Evolutionary conservation across 2,113 vertebrate species (phyloP), one percentile per base, ranked within the genome.

Genomic region (Abramis brama): DNA sequence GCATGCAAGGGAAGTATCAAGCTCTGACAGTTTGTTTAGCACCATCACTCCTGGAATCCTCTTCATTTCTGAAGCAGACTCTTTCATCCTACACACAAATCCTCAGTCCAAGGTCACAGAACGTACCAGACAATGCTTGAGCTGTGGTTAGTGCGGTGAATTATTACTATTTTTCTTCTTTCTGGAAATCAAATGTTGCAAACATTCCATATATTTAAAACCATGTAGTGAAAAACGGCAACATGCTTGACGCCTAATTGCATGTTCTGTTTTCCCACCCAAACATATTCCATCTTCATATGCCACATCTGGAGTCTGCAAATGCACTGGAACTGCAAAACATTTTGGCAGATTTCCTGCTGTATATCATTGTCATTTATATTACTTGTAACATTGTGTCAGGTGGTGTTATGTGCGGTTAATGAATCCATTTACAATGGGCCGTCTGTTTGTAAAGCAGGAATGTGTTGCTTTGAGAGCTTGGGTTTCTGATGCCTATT

Each of bases 371-470:
- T 33, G 75, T 68, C 85, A 86, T 86, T 88, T 81, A 50, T 79
- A 81, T 81, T 82, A 79, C 64, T 83, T 84, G 80, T 74, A 83
- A 66, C 75, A 84, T 71, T 85, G 74, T 79, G 75, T 88, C 68
- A 57, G 52, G 70, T 73, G 62, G 71, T 68, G 27, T 74, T 81
- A 86, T 84, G 52, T 75, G 43, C 66, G 25, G 79, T 87, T 81
- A 85, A 87, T 83, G 64, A 82, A 83, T 86, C 86, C 15, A 86
- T 85, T 81, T 80, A 73, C 30, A n/a, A 64, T 68, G 55, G 81
- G 39, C 64, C 81, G 71, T 71, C 66, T 77, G 66, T 83, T 89
- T 83, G 50, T 74, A 25, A 30, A 79, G 36, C 85, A 70, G 62
- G 17, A 79, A 62, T 75, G 62, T 78, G 85, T 82, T 78, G 85